A percentile compares a stretch with the other conserved stretches of the same genome.
These are phyloP conservation scores for Dromas ardeola DNA, from an alignment of 2,113 vertebrate species.

Conservation along the genomic window DNA sequence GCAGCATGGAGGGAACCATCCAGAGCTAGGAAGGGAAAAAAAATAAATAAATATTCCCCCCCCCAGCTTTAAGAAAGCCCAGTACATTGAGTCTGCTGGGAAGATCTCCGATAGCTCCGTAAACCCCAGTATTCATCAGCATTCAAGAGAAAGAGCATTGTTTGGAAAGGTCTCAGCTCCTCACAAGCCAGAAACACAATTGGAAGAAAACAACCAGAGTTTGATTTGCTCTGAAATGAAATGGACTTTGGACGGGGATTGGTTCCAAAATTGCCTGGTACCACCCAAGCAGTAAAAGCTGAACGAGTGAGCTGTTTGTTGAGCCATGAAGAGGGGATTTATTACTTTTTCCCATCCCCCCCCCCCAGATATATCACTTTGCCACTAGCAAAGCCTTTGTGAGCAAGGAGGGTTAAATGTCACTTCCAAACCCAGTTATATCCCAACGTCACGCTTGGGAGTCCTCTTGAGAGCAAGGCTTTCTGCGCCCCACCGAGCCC, in stretches of 20 bases:
- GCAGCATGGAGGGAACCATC: not conserved
- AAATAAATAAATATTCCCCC: too few relatives aligned
- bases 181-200: not conserved
- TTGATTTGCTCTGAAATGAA: constrained; percentile 18
- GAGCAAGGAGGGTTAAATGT: not conserved
- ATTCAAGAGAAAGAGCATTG: not conserved
- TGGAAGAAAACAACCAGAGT: not conserved
- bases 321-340: not conserved
- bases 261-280: not conserved
- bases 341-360: too few relatives aligned
- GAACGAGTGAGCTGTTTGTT: not conserved
- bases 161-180: not conserved
- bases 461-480: not conserved
- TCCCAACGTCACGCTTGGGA: not conserved
- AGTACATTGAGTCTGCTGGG: not conserved
- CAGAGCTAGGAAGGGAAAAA: not conserved
- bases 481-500: not conserved
- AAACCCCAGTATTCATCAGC: not conserved
- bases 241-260: not conserved
- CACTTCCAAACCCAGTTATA: not conserved
- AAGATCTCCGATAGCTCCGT: not conserved
- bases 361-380: not conserved
- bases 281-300: not conserved
- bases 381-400: not conserved
- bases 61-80: not conserved